Conservation (phyloP, 92 coral and sea anemone genomes). For the Desmophyllum pertusum region DNA sequence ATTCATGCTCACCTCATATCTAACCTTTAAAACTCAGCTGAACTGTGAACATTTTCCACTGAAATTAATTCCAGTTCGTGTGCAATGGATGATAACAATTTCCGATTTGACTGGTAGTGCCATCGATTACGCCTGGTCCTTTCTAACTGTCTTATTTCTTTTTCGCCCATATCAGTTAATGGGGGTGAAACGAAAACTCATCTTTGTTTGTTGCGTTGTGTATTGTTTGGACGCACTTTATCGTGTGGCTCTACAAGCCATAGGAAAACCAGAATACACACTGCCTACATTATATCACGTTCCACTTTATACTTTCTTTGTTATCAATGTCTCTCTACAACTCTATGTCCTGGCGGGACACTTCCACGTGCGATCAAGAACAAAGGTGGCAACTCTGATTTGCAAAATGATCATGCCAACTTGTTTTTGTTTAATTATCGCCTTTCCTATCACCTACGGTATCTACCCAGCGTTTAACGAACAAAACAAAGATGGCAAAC, state of each 20-base stretch:
- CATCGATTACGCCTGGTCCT: neutral
- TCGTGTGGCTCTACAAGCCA: neutral
- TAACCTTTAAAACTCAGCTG: neutral
- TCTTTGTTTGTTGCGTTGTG: neutral
- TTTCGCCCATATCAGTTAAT: conserved; percentile 4
- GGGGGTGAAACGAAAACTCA: conserved; percentile 1
- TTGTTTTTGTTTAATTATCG: neutral
- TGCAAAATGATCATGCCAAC: neutral
- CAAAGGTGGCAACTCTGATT: neutral
- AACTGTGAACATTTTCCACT: neutral
- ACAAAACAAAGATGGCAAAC: neutral
- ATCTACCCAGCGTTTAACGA: neutral
- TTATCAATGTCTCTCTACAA: neutral
- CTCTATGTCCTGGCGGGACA: neutral
- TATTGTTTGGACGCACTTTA: conserved; percentile 1
- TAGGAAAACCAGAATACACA: neutral
- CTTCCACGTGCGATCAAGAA: neutral
- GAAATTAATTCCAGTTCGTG: neutral
- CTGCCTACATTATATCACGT: neutral
- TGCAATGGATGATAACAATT: conserved; percentile 1
- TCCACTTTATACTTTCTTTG: neutral
- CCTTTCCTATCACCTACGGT: neutral
- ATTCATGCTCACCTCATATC: neutral
- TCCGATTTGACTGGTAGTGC: neutral
- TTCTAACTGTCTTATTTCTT: neutral